These are phyloP conservation scores for Balanococcus diminutus DNA, from an alignment of 2,888 invertebrate genomes.

Conservation along the genomic window DNA sequence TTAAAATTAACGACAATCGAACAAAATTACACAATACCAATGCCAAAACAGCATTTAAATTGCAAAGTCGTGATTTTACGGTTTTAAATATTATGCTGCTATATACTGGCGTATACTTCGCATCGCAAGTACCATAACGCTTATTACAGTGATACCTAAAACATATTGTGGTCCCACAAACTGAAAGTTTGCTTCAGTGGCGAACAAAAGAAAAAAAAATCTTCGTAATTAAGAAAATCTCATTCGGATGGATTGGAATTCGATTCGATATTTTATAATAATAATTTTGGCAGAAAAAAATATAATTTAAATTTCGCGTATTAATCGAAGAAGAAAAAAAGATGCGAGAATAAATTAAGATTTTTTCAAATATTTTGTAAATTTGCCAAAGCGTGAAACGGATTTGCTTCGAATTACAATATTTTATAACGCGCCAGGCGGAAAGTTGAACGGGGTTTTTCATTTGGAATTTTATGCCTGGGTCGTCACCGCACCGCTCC, in stretches of 20 bases:
- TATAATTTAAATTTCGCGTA: neutral
- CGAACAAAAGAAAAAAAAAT: neutral
- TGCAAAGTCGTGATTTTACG: neutral
- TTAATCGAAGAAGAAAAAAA: constrained; percentile 21
- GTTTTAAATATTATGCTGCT: constrained; percentile 19
- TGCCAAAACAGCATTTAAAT: constrained; percentile 32
- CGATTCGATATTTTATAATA: neutral
- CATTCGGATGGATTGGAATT: neutral
- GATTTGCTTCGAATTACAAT: constrained; percentile 20
- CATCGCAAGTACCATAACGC: constrained; percentile 18
- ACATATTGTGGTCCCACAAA: neutral
- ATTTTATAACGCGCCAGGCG: too few relatives aligned
- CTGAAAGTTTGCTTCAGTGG: too few relatives aligned
- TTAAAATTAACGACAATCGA: constrained; percentile 40
- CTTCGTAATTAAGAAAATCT: constrained; percentile 3
- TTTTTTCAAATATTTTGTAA: constrained; percentile 22
- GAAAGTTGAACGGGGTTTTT: neutral
- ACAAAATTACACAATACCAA: constrained; percentile 9
- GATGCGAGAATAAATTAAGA: constrained; percentile 14
- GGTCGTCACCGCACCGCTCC: neutral
- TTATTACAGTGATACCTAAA: constrained; percentile 33
- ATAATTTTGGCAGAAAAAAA: constrained; percentile 19
- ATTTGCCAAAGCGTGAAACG: constrained; percentile 32
- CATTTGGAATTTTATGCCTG: neutral
- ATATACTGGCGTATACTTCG: too few relatives aligned